These are phyloP conservation scores for Butorides virescens DNA, from an alignment of 2,113 vertebrate genomes.

Conservation along the genomic window DNA sequence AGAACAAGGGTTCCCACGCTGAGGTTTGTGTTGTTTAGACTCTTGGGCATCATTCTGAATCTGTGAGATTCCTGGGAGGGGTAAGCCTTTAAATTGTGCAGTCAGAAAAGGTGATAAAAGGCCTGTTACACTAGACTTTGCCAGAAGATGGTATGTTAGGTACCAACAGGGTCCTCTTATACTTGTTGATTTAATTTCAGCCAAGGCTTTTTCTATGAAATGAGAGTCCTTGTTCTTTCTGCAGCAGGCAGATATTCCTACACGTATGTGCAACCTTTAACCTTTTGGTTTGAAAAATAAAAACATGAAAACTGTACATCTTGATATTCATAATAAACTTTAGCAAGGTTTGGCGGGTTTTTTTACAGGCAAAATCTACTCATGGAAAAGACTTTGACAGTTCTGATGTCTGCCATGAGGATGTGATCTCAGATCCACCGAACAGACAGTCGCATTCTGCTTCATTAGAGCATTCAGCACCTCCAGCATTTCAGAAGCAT, in stretches of 20 bases:
- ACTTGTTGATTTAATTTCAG: background rate
- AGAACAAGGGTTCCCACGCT: background rate
- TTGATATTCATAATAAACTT: background rate
- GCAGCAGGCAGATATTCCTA: background rate
- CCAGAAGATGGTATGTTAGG: background rate
- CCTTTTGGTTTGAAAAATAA: background rate
- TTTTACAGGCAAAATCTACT: conserved; percentile 68
- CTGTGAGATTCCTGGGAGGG: background rate
- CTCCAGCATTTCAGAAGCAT: conserved; percentile 58
- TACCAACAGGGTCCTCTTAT: background rate
- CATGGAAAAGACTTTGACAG: conserved; percentile 52
- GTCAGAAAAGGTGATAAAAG: background rate
- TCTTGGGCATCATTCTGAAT: background rate
- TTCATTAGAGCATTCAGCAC: conserved; percentile 50
- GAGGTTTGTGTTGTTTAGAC: background rate
- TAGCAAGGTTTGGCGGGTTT: background rate
- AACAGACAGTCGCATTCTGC: conserved; percentile 25
- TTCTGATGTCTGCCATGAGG: conserved; percentile 52
- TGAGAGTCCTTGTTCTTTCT: background rate
- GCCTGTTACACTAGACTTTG: background rate
- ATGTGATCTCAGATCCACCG: conserved; percentile 11
- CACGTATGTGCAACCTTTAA: background rate
- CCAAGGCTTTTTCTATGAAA: background rate
- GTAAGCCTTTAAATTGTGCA: background rate
- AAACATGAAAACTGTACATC: background rate